phyloP scores from a whole-genome alignment of 1,140 invertebrate species.

The Cydia fagiglandana region DNA sequence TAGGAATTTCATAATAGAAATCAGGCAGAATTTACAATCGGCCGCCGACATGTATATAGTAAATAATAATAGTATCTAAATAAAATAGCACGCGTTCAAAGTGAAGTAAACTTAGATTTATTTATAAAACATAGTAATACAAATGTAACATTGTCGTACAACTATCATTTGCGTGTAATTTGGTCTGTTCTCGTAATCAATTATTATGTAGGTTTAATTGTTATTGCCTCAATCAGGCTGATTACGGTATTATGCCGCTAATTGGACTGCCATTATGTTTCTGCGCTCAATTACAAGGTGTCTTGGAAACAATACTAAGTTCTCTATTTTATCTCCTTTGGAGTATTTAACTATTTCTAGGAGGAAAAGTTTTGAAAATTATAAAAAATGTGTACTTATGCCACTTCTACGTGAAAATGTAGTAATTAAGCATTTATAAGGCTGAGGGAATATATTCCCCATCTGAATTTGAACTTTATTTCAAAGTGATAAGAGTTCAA shows the following conservation, averaged over 20 bases:
- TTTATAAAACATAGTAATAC: conserved; percentile 11
- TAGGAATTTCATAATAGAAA: too few species aligned
- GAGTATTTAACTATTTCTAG: too few species aligned
- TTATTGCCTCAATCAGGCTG: conserved; percentile 64
- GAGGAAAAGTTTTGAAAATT: too few species aligned
- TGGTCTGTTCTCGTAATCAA: conserved; percentile 67
- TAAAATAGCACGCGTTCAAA: background rate
- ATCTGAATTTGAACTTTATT: too few species aligned
- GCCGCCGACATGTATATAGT: too few species aligned
- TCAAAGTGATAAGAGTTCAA: too few species aligned
- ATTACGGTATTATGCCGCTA: conserved; percentile 63
- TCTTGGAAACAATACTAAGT: background rate
- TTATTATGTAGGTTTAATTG: conserved; percentile 67
- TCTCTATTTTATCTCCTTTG: background rate
- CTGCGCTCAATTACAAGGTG: conserved; percentile 26
- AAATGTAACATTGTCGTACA: conserved; percentile 32
- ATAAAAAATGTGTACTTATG: too few species aligned
- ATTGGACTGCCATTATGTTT: conserved; percentile 52
- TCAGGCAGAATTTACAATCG: too few species aligned
- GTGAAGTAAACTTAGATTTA: background rate
- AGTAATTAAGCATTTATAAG: too few species aligned
- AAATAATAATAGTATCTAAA: too few species aligned
- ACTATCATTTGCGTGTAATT: conserved; percentile 58
- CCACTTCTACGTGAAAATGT: too few species aligned
- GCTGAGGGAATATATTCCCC: too few species aligned